Percentiles rank a stretch among this genome's conserved stretches.
Evolutionary conservation across 2,888 invertebrate genomes (phyloP).

Genomic region (Elegia similella): DNA sequence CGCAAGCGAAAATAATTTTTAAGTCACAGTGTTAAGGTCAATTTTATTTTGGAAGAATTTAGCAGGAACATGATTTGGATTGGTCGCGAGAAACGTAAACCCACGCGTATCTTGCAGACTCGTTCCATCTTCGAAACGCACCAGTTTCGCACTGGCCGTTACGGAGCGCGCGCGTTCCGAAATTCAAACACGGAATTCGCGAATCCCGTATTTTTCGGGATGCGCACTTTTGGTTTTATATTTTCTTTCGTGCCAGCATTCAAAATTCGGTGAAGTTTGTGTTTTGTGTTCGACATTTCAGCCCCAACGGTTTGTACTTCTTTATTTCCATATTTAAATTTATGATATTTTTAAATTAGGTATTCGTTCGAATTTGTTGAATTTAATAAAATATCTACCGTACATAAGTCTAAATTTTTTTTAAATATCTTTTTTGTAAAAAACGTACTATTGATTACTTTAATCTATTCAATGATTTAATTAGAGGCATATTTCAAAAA

Average conservation of each 20-base stretch:
- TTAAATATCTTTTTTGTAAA: no score
- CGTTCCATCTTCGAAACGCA: slow-evolving; percentile 52
- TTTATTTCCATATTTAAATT: neutral
- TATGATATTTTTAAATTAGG: neutral
- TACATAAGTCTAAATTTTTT: no score
- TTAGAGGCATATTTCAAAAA: no score
- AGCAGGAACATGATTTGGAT: slow-evolving; percentile 48
- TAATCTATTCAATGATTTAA: no score
- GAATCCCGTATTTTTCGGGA: slow-evolving; percentile 30
- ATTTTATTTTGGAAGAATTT: slow-evolving; percentile 35
- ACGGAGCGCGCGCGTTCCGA: slow-evolving; percentile 57
- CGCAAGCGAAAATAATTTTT: slow-evolving; percentile 33
- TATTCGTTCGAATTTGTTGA: neutral
- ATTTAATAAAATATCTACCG: neutral
- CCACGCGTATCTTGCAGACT: slow-evolving; percentile 65
- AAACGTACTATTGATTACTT: no score
- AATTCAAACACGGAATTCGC: slow-evolving; percentile 43
- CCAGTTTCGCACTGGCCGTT: slow-evolving; percentile 56
- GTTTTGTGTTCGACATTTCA: slow-evolving; percentile 16
- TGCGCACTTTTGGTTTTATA: slow-evolving; percentile 29
- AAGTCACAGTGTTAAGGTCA: slow-evolving; percentile 38
- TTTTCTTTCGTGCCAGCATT: slow-evolving; percentile 19
- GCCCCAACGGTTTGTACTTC: slow-evolving; percentile 19
- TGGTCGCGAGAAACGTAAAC: slow-evolving; percentile 43
- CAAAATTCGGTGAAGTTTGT: slow-evolving; percentile 26